Evolutionary conservation across 2,888 invertebrate species (phyloP).

Genomic region (Epistrophella euchroma): DNA sequence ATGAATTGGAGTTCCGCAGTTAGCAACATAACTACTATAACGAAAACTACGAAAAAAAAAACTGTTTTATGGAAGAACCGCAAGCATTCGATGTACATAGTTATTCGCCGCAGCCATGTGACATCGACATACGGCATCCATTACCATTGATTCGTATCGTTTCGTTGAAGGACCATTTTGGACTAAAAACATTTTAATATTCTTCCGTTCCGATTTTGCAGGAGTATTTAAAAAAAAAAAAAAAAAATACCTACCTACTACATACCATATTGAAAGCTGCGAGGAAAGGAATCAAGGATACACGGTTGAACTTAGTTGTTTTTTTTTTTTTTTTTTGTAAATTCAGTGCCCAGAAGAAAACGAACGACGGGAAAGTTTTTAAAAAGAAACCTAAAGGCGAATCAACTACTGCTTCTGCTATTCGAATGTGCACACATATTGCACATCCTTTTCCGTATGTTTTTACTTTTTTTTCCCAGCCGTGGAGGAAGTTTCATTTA

Average conservation of each 20-base stretch:
- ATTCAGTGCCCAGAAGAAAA: neutral
- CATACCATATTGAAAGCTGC: neutral
- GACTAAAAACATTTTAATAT: conserved; percentile 46
- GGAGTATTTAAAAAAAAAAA: neutral
- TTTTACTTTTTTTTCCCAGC: neutral
- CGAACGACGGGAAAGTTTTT: neutral
- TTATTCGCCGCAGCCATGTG: neutral
- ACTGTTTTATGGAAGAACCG: conserved; percentile 3
- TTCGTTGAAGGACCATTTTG: conserved; percentile 33
- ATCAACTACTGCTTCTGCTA: neutral
- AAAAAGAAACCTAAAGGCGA: conserved; percentile 35
- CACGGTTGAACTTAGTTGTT: conserved; percentile 3
- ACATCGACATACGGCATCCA: conserved; percentile 17
- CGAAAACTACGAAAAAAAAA: neutral
- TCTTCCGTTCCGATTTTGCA: conserved; percentile 5
- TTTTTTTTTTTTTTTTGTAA: neutral
- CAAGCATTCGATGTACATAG: conserved; percentile 5
- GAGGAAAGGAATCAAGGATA: conserved; percentile 2
- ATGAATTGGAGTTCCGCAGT: conserved; percentile 46
- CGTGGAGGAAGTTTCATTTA: conserved; percentile 8
- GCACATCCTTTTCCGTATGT: conserved; percentile 1
- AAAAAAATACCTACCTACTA: neutral
- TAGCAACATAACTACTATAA: conserved; percentile 7
- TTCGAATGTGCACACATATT: conserved; percentile 19
- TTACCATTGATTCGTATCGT: conserved; percentile 15